These are phyloP conservation scores for Drosophila neutralis DNA, from an alignment of 2,888 invertebrate species.

Conservation along the genomic window DNA sequence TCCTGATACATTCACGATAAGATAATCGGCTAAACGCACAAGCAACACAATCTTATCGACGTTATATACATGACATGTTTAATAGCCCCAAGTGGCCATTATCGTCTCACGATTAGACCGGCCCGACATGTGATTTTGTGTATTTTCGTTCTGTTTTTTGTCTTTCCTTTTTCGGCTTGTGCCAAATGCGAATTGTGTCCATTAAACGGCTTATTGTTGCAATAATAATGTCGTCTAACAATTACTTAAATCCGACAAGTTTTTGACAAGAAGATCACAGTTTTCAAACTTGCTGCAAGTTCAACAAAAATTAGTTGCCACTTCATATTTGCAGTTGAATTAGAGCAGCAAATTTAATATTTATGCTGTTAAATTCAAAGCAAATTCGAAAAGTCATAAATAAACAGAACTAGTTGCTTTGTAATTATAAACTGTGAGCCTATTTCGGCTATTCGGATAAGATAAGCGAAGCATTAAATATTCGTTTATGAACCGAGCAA, in stretches of 20 bases:
- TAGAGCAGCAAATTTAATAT: not conserved
- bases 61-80: slow-evolving; percentile 43
- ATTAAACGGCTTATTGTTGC: not conserved
- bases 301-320: not conserved
- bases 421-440: not conserved
- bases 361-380: not conserved
- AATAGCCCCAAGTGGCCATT: slow-evolving; percentile 36
- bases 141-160: not conserved
- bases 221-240: too few relatives aligned
- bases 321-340: not conserved
- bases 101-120: slow-evolving; percentile 34
- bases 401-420: not conserved
- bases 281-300: not conserved
- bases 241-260: not conserved
- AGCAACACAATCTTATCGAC: slow-evolving; percentile 48
- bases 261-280: not conserved
- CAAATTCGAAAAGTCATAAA: not conserved
- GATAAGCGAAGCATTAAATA: slow-evolving; percentile 16
- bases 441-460: slow-evolving; percentile 24
- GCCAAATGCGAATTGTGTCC: not conserved
- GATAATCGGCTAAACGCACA: slow-evolving; percentile 30
- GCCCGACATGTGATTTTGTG: slow-evolving; percentile 49
- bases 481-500: not conserved
- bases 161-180: not conserved
- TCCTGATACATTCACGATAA: slow-evolving; percentile 25